phyloP scores from a whole-genome alignment of 2,888 invertebrate species.

The Nezara viridula region DNA sequence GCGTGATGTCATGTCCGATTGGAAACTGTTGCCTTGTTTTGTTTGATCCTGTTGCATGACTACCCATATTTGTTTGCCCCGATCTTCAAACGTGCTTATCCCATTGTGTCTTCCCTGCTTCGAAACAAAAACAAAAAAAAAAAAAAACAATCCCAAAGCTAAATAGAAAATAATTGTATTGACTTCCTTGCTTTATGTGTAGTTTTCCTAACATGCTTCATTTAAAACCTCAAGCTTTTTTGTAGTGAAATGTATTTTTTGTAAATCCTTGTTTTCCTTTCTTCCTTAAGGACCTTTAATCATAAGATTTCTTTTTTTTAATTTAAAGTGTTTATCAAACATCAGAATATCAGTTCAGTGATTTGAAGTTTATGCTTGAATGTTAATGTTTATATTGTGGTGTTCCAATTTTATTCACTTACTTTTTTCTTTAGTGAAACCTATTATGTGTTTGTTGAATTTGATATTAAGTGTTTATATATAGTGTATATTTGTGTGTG shows the following conservation, averaged over 20 bases:
- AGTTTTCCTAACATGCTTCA: neutral
- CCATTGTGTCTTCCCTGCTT: constrained; percentile 35
- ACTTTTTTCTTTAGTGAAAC: neutral
- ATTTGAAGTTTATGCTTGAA: too few species aligned
- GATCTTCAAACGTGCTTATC: constrained; percentile 13
- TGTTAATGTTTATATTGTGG: neutral
- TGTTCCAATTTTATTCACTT: neutral
- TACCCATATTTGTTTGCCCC: neutral
- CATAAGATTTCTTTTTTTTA: neutral
- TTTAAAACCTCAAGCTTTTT: neutral
- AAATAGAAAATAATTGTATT: neutral
- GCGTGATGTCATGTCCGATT: constrained; percentile 59
- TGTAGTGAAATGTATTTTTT: neutral
- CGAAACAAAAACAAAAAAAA: neutral
- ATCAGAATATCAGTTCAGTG: too few species aligned
- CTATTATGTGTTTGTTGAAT: neutral
- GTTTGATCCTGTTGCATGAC: constrained; percentile 35
- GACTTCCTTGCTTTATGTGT: neutral
- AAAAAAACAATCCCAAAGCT: neutral
- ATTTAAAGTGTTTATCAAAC: too few species aligned
- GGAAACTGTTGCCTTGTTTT: constrained; percentile 11
- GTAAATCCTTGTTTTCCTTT: constrained; percentile 1
- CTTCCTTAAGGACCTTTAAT: neutral
- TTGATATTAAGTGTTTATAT: too few species aligned
- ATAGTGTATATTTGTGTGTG: neutral